These are phyloP conservation scores for Phalera bucephala DNA, from an alignment of 2,888 invertebrate species.

Conservation along the genomic window DNA sequence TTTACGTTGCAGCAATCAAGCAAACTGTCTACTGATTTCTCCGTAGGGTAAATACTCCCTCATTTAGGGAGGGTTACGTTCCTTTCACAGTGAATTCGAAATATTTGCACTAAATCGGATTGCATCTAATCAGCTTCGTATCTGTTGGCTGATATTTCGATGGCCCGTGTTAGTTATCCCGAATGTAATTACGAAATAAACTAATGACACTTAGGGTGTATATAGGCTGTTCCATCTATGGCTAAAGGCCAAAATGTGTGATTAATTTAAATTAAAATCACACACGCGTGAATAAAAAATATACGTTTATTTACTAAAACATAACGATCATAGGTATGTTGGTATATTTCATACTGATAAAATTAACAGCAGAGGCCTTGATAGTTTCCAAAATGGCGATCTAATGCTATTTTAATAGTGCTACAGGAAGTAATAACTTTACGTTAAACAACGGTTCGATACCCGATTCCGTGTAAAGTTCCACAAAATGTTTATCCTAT, in stretches of 20 bases:
- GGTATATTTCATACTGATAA: slow-evolving; percentile 28
- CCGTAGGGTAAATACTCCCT: too few relatives aligned
- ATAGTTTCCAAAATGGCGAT: slow-evolving; percentile 49
- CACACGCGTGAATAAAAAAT: too few relatives aligned
- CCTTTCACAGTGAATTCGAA: slow-evolving; percentile 17
- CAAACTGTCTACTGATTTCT: too few relatives aligned
- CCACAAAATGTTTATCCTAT: neutral
- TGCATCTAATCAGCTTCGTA: slow-evolving; percentile 28
- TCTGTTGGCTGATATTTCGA: too few relatives aligned
- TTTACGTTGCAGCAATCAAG: too few relatives aligned
- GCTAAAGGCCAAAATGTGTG: too few relatives aligned
- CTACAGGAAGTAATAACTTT: slow-evolving; percentile 39
- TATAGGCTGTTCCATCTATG: too few relatives aligned
- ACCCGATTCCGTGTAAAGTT: slow-evolving; percentile 3
- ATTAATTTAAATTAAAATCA: too few relatives aligned
- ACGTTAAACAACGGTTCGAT: slow-evolving; percentile 31
- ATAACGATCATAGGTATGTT: slow-evolving; percentile 6
- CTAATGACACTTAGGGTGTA: too few relatives aligned
- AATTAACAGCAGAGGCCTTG: slow-evolving; percentile 31
- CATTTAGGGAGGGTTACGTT: too few relatives aligned
- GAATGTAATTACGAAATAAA: neutral
- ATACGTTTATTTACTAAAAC: too few relatives aligned
- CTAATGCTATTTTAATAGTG: slow-evolving; percentile 63
- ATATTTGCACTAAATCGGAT: slow-evolving; percentile 14
- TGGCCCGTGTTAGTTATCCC: neutral